phyloP scores from a whole-genome alignment of 2,113 vertebrate species.

The Dromiciops gliroides region DNA sequence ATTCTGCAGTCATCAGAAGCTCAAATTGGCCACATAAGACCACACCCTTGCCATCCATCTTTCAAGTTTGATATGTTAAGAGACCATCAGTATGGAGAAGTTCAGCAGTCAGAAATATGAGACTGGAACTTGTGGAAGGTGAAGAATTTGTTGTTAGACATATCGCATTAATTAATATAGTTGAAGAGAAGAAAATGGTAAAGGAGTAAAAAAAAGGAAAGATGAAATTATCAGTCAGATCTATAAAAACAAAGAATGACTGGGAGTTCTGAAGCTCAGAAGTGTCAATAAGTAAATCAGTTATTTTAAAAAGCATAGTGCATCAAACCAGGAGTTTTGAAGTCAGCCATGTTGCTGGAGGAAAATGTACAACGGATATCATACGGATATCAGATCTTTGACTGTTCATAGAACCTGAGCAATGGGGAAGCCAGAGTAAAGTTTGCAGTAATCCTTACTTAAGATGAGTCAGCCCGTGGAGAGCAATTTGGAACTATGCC shows the following conservation, averaged over 20 bases:
- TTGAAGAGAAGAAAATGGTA: not conserved
- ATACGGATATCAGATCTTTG: not conserved
- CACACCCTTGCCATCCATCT: not conserved
- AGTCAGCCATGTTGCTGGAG: not conserved
- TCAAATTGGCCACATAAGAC: not conserved
- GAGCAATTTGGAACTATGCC: too few species aligned
- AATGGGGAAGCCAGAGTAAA: conserved; percentile 33
- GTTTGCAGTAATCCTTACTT: conserved; percentile 8
- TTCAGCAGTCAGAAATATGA: not conserved
- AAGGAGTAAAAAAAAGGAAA: conserved; percentile 32
- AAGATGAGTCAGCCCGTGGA: too few species aligned
- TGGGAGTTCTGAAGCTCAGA: not conserved
- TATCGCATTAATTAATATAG: conserved; percentile 3
- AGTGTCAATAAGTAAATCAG: not conserved
- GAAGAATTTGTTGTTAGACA: not conserved
- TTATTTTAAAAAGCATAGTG: not conserved
- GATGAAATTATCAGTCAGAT: conserved; percentile 41
- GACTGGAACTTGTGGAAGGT: not conserved
- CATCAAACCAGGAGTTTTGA: conserved; percentile 26
- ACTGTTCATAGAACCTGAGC: not conserved
- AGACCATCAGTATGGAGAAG: not conserved
- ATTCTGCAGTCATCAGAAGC: not conserved
- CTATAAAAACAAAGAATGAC: conserved; percentile 36
- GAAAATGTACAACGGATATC: not conserved
- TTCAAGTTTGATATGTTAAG: not conserved